phyloP scores from a whole-genome alignment of 2,113 vertebrate species.

The Rhabdornis inornatus region DNA sequence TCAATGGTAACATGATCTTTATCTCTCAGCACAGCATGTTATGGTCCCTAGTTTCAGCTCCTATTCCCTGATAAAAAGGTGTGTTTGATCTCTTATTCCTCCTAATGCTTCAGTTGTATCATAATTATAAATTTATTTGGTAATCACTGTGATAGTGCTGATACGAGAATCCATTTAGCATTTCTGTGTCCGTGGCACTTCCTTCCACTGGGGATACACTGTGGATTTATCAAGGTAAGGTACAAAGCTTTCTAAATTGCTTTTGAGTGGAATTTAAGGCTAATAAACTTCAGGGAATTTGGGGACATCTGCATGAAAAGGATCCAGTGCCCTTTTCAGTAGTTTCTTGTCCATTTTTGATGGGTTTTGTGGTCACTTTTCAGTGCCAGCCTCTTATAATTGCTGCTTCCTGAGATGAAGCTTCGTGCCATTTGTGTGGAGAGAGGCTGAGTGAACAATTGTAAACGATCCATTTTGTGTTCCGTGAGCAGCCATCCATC shows the following conservation, averaged over 20 bases:
- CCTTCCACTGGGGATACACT: neutral
- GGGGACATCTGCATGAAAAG: neutral
- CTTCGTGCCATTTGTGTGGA: no score
- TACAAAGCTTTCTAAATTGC: neutral
- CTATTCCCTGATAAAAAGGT: conserved; percentile 26
- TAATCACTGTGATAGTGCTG: neutral
- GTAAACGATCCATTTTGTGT: neutral
- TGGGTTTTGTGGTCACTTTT: neutral
- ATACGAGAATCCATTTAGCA: neutral
- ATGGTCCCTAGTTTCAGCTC: conserved; percentile 33
- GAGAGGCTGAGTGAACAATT: neutral
- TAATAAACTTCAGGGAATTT: neutral
- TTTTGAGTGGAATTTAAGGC: neutral
- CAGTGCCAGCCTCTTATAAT: accelerated
- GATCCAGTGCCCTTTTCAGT: accelerated
- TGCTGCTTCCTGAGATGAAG: neutral
- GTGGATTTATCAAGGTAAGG: neutral
- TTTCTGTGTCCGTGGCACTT: neutral
- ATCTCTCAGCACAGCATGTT: conserved; percentile 30
- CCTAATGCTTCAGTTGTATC: neutral
- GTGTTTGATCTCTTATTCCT: conserved; percentile 58
- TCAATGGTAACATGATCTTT: conserved; percentile 58
- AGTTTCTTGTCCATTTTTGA: neutral
- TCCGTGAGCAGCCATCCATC: neutral
- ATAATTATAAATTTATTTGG: conserved; percentile 57